phyloP scores from a whole-genome alignment of 2,797 vertebrate genomes.

The Catostomus latipinnis region DNA sequence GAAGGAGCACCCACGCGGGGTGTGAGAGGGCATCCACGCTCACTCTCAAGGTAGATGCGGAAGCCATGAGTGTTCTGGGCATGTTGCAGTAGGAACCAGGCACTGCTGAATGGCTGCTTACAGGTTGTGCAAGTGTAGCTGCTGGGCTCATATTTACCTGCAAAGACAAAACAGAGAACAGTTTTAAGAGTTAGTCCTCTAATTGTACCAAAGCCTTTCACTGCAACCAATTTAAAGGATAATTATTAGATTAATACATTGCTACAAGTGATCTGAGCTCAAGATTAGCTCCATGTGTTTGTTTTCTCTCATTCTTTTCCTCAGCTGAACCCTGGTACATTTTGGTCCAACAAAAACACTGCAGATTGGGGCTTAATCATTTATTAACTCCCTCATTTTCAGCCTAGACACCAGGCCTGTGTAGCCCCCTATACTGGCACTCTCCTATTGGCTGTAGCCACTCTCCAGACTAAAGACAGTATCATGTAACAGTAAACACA shows the following conservation, averaged over 20 bases:
- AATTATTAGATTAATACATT: slow-evolving; percentile 24
- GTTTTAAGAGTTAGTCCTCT: neutral
- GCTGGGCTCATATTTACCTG: slow-evolving; percentile 99
- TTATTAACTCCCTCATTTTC: slow-evolving; percentile 52
- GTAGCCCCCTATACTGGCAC: slow-evolving; percentile 43
- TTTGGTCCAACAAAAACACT: slow-evolving; percentile 34
- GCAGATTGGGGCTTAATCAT: slow-evolving; percentile 61
- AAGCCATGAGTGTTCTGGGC: slow-evolving; percentile 99
- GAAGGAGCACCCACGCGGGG: slow-evolving; percentile 96
- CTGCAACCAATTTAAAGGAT: slow-evolving; percentile 32
- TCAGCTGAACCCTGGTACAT: slow-evolving; percentile 33
- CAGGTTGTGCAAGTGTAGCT: slow-evolving; percentile 99
- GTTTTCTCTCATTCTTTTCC: slow-evolving; percentile 25
- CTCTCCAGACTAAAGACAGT: slow-evolving; percentile 50
- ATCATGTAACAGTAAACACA: slow-evolving; percentile 59
- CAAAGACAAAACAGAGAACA: slow-evolving; percentile 50
- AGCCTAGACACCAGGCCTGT: slow-evolving; percentile 24
- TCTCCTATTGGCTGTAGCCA: slow-evolving; percentile 37
- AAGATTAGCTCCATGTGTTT: slow-evolving; percentile 15
- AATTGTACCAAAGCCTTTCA: neutral
- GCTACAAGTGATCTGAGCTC: slow-evolving; percentile 16
- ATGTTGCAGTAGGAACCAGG: slow-evolving; percentile 99
- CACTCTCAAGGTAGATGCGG: slow-evolving; percentile 98
- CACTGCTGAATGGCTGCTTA: slow-evolving; percentile 98
- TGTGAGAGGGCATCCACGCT: slow-evolving; percentile 97